phyloP scores from a whole-genome alignment of 2,888 invertebrate genomes.

The Pseudococcus viburni region DNA sequence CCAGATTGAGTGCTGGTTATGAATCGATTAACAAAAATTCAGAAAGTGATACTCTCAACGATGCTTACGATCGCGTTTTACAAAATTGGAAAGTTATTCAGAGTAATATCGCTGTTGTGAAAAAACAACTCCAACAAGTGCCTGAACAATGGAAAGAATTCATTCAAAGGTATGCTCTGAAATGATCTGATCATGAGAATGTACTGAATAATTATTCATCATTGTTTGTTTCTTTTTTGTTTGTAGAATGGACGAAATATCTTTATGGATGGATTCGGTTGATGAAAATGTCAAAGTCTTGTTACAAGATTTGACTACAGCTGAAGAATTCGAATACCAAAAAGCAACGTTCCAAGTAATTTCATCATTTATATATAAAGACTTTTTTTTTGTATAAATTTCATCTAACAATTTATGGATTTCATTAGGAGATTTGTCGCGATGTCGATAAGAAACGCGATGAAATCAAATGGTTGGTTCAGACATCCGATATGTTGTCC shows the following conservation, averaged over 20 bases:
- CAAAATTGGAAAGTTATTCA: constrained; percentile 63
- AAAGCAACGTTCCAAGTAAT: constrained; percentile 89
- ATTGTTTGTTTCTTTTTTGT: not conserved
- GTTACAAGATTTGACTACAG: constrained; percentile 85
- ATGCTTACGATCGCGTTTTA: constrained; percentile 61
- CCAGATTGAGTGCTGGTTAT: constrained; percentile 49
- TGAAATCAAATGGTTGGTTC: constrained; percentile 96
- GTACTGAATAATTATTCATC: not conserved
- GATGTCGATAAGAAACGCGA: constrained; percentile 92
- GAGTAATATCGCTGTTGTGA: constrained; percentile 64
- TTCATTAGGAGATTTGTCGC: constrained; percentile 85
- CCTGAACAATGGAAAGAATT: constrained; percentile 64
- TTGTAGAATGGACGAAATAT: constrained; percentile 82
- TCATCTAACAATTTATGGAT: constrained; percentile 49
- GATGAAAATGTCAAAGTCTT: constrained; percentile 87
- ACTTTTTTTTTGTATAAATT: not conserved
- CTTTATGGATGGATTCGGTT: constrained; percentile 91
- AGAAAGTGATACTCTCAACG: constrained; percentile 54
- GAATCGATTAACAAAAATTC: constrained; percentile 56
- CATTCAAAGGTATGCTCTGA: constrained; percentile 15
- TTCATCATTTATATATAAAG: not conserved
- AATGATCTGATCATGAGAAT: not conserved
- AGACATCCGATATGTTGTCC: constrained; percentile 88
- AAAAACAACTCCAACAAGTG: constrained; percentile 61
- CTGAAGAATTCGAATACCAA: constrained; percentile 92